Evolutionary conservation across 2,113 vertebrate genomes (phyloP), one percentile per base, ranked within the genome.

Genomic region (Prochilodus magdalenae): DNA sequence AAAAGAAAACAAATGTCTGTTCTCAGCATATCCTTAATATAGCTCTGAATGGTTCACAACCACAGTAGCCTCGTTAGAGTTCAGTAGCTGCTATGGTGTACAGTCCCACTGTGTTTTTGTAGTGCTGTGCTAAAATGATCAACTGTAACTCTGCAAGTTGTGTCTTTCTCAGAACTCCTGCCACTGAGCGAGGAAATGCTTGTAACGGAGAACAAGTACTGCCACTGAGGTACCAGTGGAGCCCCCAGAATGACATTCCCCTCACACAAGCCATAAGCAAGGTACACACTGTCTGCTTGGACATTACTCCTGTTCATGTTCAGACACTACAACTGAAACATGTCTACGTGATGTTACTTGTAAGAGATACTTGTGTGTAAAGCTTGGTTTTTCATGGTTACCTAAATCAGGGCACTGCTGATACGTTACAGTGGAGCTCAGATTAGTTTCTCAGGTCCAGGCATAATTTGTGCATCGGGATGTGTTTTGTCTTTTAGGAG

Each of bases 201-300:
- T 84, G 89, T 24, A 93, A 94, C 24, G 88, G 90, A 5, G 94
- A 95, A 33, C 93, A 94, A 83, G 91, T 92, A 33, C 91, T 83
- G 1, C 93, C 94, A 0, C 91, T 94, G 33, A 84, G 92, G 51
- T 94, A 93, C 84, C 90, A 93, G 84, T 90, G 89, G 86, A 92
- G 87, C 65, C 84, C 80, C 0, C 88, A 85, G 22, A 79, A 79
- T 0, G 93, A 93, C 81, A 86, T 90, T 76, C 90, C 89, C 0
- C 86, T 91, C 82, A 89, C 90, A 1, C 70, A 88, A 26, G 79
- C 92, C 7, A 70, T 82, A 20, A 91, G 87, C 83, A 91, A 95
- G 94, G 94, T 94, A 93, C 87, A 40, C 60, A 60, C 49, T 51
- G 5, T 18, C 59, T 62, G 75, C 20, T 29, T 49, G 26, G 6